Evolutionary conservation across 2,113 vertebrate genomes (phyloP), one percentile per base, ranked within the genome.

Genomic region (Callionymus lyra): DNA sequence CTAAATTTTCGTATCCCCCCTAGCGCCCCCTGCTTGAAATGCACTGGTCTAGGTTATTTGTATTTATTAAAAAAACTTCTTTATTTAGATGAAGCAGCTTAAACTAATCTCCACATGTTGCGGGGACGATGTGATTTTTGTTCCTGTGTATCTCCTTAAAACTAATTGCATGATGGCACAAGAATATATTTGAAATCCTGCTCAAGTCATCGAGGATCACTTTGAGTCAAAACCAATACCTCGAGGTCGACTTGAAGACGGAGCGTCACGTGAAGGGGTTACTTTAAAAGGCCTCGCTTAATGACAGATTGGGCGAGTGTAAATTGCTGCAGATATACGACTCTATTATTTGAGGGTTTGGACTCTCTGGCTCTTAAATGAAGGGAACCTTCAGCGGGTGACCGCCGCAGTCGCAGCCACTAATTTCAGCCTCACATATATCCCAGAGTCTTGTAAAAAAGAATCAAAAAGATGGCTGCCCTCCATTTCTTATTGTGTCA

Each of bases 281-380:
- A n/a, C n/a, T n/a, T 62, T 54, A 55, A 72, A 74, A 72, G 50
- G 36, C 53, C 18, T 13, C 19, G 44, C 60, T 61, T 68, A 82
- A 76, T 68, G 64, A 70, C 59, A n/a, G n/a, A n/a, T n/a, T 68
- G 59, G 6, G 54, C 53, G 33, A 36, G 42, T 56, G 35, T 50
- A 63, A 66, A 67, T 53, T 56, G 61, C 57, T 69, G 14, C 16
- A 37, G 47, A 59, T 65, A 49, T 61, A 57, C 34, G 46, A 38
- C 57, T 40, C 34, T 57, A 64, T 72, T 45, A 56, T 80, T 76
- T 47, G 62, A 63, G 62, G 67, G 60, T 50, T 76, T 63, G 47
- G 57, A 50, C 71, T 73, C 53, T 68, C n/a, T n/a, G n/a, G n/a
- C n/a, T n/a, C n/a, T n/a, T n/a, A n/a, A 74, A 82, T 81, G 13